Percentiles rank a stretch among this genome's conserved stretches.
Conservation (phyloP, 2,797 vertebrate species). For the Falco rusticolus region DNA sequence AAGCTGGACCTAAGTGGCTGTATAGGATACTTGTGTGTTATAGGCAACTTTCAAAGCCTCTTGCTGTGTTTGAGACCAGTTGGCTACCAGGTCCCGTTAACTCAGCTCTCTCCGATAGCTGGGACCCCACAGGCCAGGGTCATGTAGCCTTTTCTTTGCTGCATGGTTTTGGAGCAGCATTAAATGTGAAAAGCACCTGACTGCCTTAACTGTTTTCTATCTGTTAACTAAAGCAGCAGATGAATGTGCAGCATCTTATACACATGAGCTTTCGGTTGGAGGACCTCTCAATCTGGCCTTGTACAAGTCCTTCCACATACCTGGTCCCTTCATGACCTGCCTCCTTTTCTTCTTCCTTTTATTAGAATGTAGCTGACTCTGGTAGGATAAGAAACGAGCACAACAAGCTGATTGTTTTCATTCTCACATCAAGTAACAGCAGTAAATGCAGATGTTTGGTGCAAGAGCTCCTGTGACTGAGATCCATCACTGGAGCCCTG, state of each 20-base stretch:
- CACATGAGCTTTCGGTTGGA: background rate
- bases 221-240: background rate
- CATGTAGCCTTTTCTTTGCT: background rate
- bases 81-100: background rate
- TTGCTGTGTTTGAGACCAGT: background rate
- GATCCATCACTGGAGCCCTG: background rate
- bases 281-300: background rate
- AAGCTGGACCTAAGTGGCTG: background rate
- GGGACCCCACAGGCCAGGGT: background rate
- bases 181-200: background rate
- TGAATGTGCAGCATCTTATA: background rate
- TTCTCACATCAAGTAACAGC: background rate
- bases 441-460: background rate
- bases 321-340: background rate
- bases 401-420: background rate
- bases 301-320: background rate
- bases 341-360: background rate
- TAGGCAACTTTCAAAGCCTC: background rate
- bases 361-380: background rate
- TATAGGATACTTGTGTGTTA: background rate
- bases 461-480: background rate
- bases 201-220: background rate
- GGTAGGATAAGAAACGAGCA: background rate
- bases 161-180: background rate
- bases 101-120: background rate